Percentiles rank a stretch among this genome's conserved stretches.
phyloP scores from a whole-genome alignment of 2,113 vertebrate species.

The Chloropsis hardwickii region DNA sequence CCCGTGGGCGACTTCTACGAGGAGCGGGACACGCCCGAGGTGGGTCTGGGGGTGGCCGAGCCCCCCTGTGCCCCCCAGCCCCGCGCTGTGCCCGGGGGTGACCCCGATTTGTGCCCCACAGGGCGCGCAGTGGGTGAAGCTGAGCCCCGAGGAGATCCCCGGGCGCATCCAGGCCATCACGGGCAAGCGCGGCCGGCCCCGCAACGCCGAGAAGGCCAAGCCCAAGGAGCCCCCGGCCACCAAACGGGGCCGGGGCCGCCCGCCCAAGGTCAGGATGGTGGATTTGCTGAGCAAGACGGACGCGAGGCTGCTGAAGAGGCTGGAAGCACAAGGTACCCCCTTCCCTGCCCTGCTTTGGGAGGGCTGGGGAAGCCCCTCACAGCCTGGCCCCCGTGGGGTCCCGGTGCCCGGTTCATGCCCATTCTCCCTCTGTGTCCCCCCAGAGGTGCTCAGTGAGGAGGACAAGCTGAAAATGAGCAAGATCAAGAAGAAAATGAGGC shows the following conservation, averaged over 20 bases:
- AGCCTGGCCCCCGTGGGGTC: neutral
- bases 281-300: slow-evolving; percentile 90
- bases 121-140: slow-evolving; percentile 86
- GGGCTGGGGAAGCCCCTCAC: accelerated
- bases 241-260: slow-evolving; percentile 83
- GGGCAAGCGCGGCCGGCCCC: slow-evolving; percentile 90
- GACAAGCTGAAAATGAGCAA: slow-evolving; percentile 86
- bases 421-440: neutral
- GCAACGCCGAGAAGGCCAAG: slow-evolving; percentile 84
- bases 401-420: accelerated
- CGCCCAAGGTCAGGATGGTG: slow-evolving; percentile 86
- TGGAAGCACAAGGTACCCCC: slow-evolving; percentile 85
- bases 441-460: slow-evolving; percentile 88
- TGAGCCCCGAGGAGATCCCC: slow-evolving; percentile 91
- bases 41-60: slow-evolving; percentile 8
- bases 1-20: slow-evolving; percentile 97
- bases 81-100: accelerated
- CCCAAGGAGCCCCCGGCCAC: slow-evolving; percentile 65
- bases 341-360: accelerated
- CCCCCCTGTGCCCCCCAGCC: accelerated
- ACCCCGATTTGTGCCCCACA: neutral
- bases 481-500: slow-evolving; percentile 93
- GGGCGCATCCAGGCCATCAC: slow-evolving; percentile 97
- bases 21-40: slow-evolving; percentile 88
- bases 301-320: slow-evolving; percentile 80